These are phyloP conservation scores for Potamarius usumacintae DNA, from an alignment of 2,113 vertebrate genomes.

Conservation along the genomic window DNA sequence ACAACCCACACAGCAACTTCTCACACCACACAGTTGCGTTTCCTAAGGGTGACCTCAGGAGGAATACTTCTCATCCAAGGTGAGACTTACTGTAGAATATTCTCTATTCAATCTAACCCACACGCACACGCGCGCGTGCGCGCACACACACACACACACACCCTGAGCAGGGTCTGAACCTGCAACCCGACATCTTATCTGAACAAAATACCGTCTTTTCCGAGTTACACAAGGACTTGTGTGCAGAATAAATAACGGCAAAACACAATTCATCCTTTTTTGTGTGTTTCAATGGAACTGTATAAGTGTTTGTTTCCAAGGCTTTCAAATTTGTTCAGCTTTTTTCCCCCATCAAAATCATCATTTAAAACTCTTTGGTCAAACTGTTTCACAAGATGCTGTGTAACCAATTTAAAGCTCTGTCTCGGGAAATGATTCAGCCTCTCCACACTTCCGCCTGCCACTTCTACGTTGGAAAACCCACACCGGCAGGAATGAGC, in stretches of 20 bases:
- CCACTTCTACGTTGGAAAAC: slow-evolving; percentile 28
- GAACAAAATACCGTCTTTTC: neutral
- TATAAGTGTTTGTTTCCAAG: neutral
- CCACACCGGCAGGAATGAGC: slow-evolving; percentile 6
- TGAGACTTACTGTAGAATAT: neutral
- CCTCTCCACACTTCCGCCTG: neutral
- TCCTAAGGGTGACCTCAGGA: slow-evolving; percentile 16
- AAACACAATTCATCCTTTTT: neutral
- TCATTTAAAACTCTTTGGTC: neutral
- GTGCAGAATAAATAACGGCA: neutral
- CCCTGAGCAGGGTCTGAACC: neutral
- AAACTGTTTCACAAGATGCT: neutral
- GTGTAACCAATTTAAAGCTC: neutral
- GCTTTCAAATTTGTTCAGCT: neutral
- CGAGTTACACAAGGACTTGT: neutral
- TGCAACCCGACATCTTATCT: neutral
- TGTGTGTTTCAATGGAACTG: neutral
- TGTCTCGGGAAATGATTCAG: neutral
- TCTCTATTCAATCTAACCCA: neutral
- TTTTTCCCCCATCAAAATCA: neutral
- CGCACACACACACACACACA: neutral
- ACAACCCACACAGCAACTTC: slow-evolving; percentile 27
- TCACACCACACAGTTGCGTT: slow-evolving; percentile 10
- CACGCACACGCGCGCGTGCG: neutral
- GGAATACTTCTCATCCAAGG: neutral